Base-by-base conservation (phyloP, 2,888 invertebrate genomes). In the Drosophila cognata region DNA sequence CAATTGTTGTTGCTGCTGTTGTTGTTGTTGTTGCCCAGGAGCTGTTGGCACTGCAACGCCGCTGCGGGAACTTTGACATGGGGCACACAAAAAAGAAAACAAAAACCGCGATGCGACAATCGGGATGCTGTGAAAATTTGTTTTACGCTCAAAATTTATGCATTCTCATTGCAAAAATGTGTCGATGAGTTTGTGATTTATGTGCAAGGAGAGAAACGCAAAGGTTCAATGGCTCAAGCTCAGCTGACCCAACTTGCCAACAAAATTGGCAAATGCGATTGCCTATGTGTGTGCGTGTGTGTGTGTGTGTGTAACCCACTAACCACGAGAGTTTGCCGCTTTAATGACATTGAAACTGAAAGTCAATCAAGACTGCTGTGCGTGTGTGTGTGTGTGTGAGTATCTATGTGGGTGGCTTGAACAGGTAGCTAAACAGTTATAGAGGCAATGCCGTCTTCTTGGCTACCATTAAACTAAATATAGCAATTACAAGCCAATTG, bases 331-430 rank as follows among this genome's bases (percentile, higher is more conserved):
- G 61, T 89, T 90, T 84, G 31, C 85, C 83, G 82, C 88, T 77
- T 91, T 79, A 84, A 83, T 84, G 88, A 84, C 77, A 91, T 72
- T 68, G 91, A 91, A 91, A 91, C 79, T 74, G 91, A 91, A 91
- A 91, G 91, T 91, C 56, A 53, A 77, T 71, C 74, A 77, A 75
- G 73, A 55, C 38, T 25, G 21, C 28, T 57, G 71, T 59, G 68
- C 50, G 21, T 21, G 21, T 21, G 13, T n/a, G 11, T 43, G 43
- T 25, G 67, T 74, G 65, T 71, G 64, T 16, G 36, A 16, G 59
- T 50, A 38, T 52, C 28, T 52, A 51, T 33, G 66, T 67, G 65
- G 51, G 70, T 58, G 56, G 38, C 21, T 58, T 31, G 57, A 35
- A 46, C 57, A 68, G 63, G 53, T 61, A 43, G 59, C n/a, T 29